Conservation (phyloP, 2,888 invertebrate species). For the Cerceris ruficornis region DNA sequence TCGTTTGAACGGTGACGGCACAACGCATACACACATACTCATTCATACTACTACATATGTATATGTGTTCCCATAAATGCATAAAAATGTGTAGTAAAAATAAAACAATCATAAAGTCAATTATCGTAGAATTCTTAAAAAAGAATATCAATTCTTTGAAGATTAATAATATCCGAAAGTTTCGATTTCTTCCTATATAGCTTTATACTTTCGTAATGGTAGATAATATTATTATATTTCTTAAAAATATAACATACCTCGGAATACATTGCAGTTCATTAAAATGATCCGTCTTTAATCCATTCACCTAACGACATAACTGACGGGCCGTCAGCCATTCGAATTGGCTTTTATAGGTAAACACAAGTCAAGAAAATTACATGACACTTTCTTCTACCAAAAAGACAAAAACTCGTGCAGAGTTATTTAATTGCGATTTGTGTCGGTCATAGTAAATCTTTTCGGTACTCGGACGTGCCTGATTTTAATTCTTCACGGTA, state of each 20-base stretch:
- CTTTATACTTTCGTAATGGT: background rate
- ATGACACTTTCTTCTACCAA: constrained; percentile 48
- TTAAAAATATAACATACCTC: constrained; percentile 19
- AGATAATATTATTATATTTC: background rate
- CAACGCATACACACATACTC: too few relatives aligned
- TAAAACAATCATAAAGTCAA: too few relatives aligned
- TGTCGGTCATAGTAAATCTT: constrained; percentile 6
- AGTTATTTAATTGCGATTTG: constrained; percentile 49
- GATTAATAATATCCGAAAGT: too few relatives aligned
- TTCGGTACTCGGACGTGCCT: background rate
- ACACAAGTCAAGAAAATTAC: constrained; percentile 44
- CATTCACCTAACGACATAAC: constrained; percentile 15
- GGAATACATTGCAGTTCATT: constrained; percentile 23
- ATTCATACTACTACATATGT: too few relatives aligned
- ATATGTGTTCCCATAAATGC: too few relatives aligned
- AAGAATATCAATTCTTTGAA: too few relatives aligned
- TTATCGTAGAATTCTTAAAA: too few relatives aligned
- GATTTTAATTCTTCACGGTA: constrained; percentile 16
- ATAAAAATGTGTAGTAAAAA: too few relatives aligned
- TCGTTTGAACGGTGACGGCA: too few relatives aligned
- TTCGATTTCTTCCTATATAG: too few relatives aligned
- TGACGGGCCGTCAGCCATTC: constrained; percentile 30
- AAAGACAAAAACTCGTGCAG: background rate
- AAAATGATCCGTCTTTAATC: background rate
- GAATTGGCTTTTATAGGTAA: constrained; percentile 59